Percentiles rank a stretch among this genome's conserved stretches.
These are phyloP conservation scores for Drosophila pseudoananassae DNA, from an alignment of 1,140 invertebrate species.

Conservation along the genomic window DNA sequence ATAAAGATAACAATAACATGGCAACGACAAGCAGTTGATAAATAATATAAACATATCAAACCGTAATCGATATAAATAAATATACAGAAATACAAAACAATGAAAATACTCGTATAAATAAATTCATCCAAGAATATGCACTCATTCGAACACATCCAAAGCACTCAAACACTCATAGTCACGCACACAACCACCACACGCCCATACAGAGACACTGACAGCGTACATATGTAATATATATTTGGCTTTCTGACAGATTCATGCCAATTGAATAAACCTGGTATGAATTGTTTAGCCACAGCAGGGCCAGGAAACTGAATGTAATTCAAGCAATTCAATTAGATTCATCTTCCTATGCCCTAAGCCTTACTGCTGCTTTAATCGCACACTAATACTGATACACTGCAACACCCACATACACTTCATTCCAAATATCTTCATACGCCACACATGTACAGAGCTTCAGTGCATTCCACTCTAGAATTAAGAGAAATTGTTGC, in stretches of 20 bases:
- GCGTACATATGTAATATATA: constrained; percentile 30
- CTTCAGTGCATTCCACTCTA: constrained; percentile 61
- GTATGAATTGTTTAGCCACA: constrained; percentile 5
- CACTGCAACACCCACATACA: constrained; percentile 18
- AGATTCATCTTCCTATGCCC: background rate
- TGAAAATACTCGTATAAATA: constrained; percentile 58
- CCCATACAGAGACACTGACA: constrained; percentile 24
- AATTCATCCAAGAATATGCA: constrained; percentile 43
- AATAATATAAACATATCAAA: constrained; percentile 67
- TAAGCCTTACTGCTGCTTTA: constrained; percentile 18
- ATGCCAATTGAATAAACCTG: constrained; percentile 17
- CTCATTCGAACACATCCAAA: constrained; percentile 37
- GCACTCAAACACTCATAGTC: constrained; percentile 18
- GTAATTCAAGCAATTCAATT: constrained; percentile 12
- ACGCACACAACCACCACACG: constrained; percentile 19
- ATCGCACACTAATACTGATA: constrained; percentile 33
- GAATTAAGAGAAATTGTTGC: constrained; percentile 57
- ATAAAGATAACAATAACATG: constrained; percentile 68
- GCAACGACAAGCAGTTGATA: constrained; percentile 68
- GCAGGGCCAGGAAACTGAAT: constrained; percentile 7
- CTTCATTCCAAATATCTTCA: constrained; percentile 26
- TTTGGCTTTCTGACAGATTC: constrained; percentile 26
- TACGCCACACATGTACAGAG: constrained; percentile 48
- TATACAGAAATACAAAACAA: constrained; percentile 56
- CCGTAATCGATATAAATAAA: constrained; percentile 70